Evolutionary conservation across 2,797 vertebrate species (phyloP), one percentile per base, ranked within the genome.

Genomic region (Epinephelus awoara): DNA sequence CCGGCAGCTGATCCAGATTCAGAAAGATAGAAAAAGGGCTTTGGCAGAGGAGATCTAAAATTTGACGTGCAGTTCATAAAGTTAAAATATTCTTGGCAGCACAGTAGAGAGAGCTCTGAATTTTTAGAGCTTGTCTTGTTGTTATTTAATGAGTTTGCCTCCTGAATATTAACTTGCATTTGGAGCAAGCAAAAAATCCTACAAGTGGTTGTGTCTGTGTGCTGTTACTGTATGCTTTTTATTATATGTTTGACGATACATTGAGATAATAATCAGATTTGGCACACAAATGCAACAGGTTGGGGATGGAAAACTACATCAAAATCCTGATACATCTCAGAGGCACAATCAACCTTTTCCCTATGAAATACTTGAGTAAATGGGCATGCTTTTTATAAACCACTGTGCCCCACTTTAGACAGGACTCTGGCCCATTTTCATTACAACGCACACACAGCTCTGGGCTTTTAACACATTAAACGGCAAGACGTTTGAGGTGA

Each of bases 401-500:
- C 75, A 18, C 79, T 83, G 84, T 91, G 94, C 84, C 91, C 95
- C 90, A 95, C 86, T 94, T 95, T 91, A 79, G 78, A 86, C 70
- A 80, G 84, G 81, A 88, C 91, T 91, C 84, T 95, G 94, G 89
- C 93, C 94, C 93, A 95, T 94, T 95, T 95, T 91, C 90, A 86
- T 85, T 80, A 88, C 64, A 81, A 85, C 50, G 42, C 78, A 87
- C 79, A 61, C 68, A 69, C 69, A 80, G 72, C 82, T 67, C 81
- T 67, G 62, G 44, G 51, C 83, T 85, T 86, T 90, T 80, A 85
- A 83, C 75, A 79, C 38, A 72, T 65, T 84, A 82, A 91, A 83
- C 59, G 72, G 56, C 27, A 63, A 66, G 70, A 65, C 57, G 54
- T 83, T 67, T 52, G 66, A 65, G 84, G 50, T 23, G 15, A 17